Base-by-base conservation (phyloP, 1,140 invertebrate species). In the Pseudomyrmex flavicornis region DNA sequence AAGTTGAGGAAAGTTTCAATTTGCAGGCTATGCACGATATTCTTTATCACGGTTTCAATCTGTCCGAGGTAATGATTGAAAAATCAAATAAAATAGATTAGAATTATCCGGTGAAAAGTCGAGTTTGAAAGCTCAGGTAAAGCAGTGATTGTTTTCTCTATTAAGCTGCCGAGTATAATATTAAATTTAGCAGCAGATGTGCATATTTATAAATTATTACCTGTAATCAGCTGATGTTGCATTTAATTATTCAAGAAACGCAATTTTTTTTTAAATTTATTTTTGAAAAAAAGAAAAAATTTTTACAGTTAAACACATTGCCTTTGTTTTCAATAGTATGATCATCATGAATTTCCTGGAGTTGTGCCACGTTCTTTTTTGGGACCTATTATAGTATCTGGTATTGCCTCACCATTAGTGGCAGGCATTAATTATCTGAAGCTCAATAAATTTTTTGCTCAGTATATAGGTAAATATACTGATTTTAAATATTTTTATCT, bases 1-100 rank as follows among this genome's bases (percentile, higher is more conserved):
- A 99, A 97, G 99, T 99, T 10, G 99, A 99, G 95, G 99, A 99
- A 95, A 99, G 98, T 95, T 99, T 99, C 92, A 99, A 99, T 95
- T 95, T 99, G 22, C 98, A 99, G 95, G 99, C 99, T 13, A 98
- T 97, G 93, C 99, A 99, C 95, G 99, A 99, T 95, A 96, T 99
- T 88, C 95, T 99, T 15, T 99, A 98, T 94, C 96, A 98, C 92
- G 95, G 96, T 80, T 94, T 95, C 92, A 98, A 99, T 95, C 95
- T 99, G 76, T 95, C 96, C 56, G 94, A 98, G 96, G 98, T 99
- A 96, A 93, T 89, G 90, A 85, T 68, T 70, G 44, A 22, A 59
- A 15, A 9, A 26, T 58, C 52, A 35, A 35, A 35, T 35, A 35
- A 35, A 35, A 35, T 35, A 35, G 0, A 0, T 35, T 35, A 7